Evolutionary conservation across 2,888 invertebrate species (phyloP), one percentile per base, ranked within the genome.

Genomic region (Cheilosia vernalis): DNA sequence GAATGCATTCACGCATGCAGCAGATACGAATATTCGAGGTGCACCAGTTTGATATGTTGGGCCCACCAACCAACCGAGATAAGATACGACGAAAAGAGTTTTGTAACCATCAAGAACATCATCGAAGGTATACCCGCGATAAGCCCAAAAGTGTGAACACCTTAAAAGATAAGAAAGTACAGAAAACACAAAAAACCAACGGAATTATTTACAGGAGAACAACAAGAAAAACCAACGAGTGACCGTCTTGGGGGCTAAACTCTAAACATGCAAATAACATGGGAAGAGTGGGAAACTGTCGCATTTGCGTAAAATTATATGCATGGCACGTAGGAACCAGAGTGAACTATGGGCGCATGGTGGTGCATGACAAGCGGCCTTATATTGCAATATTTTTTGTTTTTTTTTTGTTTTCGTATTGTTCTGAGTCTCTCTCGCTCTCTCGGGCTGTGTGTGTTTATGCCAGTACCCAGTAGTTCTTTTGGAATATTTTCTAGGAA

Each of bases 341-440:
- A 88, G 88, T 88, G 88, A 88, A 88, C 88, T 88, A 88, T 88
- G 87, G 80, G 77, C 87, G 87, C 63, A 81, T 86, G 83, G 63
- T 76, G 83, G 44, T 74, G 88, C 88, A 88, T 88, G 87, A 69
- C 72, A 88, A 88, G 44, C 81, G 53, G 60, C 70, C 56, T 63
- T 56, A 60, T 61, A 60, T 61, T 85, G 85, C 84, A 70, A 63
- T 79, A 27, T 27, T 27, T 27, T 21, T 21, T 21, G 21, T 21
- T 27, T 24, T 19, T 33, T 21, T 40, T 17, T 42, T 44, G 1
- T 19, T 30, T 7, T 30, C 30, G 47, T 61, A 4, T 64, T 42
- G 4, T n/a, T 42, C 37, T 47, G 5, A 33, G 17, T 49, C 7
- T 7, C 9, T 61, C 13, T 47, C 44, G 40, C 15, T 44, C 15